Evolutionary conservation across 1,140 invertebrate genomes (phyloP).

Genomic region (Rhagoletis pomonella): DNA sequence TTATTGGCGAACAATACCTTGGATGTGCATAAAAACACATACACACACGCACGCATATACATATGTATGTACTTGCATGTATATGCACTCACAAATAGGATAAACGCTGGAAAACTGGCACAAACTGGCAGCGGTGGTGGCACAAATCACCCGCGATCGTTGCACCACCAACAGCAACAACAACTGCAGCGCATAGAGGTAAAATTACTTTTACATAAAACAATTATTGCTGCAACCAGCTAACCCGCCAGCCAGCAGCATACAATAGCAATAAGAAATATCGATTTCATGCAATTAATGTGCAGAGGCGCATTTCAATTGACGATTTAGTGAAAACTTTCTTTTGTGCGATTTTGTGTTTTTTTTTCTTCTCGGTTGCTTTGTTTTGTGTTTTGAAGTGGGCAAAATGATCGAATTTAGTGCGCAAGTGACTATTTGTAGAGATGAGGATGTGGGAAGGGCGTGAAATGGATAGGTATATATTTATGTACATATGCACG

Average conservation of each 20-base stretch:
- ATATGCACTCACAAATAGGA: background rate
- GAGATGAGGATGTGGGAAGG: background rate
- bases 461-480: conserved; percentile 6
- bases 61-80: background rate
- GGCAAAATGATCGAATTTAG: background rate
- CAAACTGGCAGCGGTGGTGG: background rate
- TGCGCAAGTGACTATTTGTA: background rate
- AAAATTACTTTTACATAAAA: conserved; percentile 20
- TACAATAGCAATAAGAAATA: background rate
- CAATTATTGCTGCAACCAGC: background rate
- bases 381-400: background rate
- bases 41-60: background rate
- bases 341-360: conserved; percentile 12
- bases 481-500: background rate
- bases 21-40: background rate
- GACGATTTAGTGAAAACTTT: conserved; percentile 1
- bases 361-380: background rate
- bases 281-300: conserved; percentile 50
- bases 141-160: conserved; percentile 31
- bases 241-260: too few species aligned
- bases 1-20: background rate
- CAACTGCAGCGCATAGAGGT: conserved; percentile 12
- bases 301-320: background rate
- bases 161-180: background rate
- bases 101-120: background rate